A percentile compares a stretch with the other conserved stretches of the same genome.
Evolutionary conservation across 2,113 vertebrate species (phyloP).

Genomic region (Tragelaphus imberbis): DNA sequence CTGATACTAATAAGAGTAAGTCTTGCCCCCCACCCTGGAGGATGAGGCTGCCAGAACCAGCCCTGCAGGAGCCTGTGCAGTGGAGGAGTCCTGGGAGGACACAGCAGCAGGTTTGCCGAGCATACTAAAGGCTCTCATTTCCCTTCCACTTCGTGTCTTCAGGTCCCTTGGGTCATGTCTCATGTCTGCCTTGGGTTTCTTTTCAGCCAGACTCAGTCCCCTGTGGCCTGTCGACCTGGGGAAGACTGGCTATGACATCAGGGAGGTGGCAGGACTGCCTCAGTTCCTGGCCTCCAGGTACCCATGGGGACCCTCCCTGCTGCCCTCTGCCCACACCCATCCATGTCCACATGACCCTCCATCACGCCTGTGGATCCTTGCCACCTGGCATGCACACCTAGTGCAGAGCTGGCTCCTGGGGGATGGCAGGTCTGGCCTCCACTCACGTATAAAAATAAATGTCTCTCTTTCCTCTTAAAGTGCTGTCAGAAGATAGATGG

Average conservation of each 20-base stretch:
- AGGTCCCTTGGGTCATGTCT: background rate
- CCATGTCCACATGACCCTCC: background rate
- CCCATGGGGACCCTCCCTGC: background rate
- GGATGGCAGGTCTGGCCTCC: background rate
- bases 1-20: no score
- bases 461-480: background rate
- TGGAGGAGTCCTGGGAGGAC: background rate
- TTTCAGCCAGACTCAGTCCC: background rate
- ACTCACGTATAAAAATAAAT: background rate
- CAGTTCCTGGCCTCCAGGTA: no score
- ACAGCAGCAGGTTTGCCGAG: background rate
- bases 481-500: background rate
- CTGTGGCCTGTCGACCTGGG: no score
- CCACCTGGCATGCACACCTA: rapidly evolving
- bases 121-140: background rate
- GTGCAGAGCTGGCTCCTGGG: background rate
- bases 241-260: background rate
- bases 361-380: background rate
- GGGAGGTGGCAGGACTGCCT: background rate
- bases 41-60: background rate
- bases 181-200: background rate
- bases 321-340: no score
- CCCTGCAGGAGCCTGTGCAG: background rate
- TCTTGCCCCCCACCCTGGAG: no score
- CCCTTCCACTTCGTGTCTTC: background rate